Evolutionary conservation across 2,797 vertebrate genomes (phyloP), one percentile per base, ranked within the genome.

Genomic region (Sphenopsis melanotis): DNA sequence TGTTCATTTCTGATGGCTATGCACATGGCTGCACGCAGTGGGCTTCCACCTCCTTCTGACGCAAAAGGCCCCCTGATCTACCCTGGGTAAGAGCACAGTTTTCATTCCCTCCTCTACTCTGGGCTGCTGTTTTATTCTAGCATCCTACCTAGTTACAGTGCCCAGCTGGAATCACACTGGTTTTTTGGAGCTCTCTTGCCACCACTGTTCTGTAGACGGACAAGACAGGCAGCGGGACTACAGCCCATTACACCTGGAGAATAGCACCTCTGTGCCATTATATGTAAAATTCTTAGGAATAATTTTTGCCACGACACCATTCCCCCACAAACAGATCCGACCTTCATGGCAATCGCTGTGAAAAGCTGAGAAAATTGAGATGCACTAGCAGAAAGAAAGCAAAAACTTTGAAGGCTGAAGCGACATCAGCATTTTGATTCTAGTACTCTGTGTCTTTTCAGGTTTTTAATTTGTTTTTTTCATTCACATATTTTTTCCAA

Each of bases 11-110:
- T 82, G 70, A 19, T 69, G 42, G 14, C 32, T 65, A 1, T 15
- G 11, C 7, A 27, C 7, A 2, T 61, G 11, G 12, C 32, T 71
- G 22, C 20, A 34, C 0, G 0, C 36, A 44, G 32, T 34, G 12
- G 39, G n/a, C 18, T 91, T 83, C 69, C 36, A 79, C 20, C 15
- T 84, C 27, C 55, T 71, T 37, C 41, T 86, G 55, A 24, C 11
- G 70, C 44, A 70, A 50, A 70, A 82, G 37, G 26, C 17, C 8
- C 7, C 18, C 9, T 36, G 14, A 53, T 47, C 10, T 64, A 6
- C 37, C 34, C 36, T 42, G 46, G 8, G 22, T 44, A 61, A 44
- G 7, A 11, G 15, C 19, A 83, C 34, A 19, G 16, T 42, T 83
- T 88, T 71, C n/a, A 55, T 80, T 83, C 26, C 20, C 29, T 71